Percentiles rank a stretch among this genome's conserved stretches.
phyloP scores from a whole-genome alignment of 2,113 vertebrate genomes.

The Cryptomyrus ogoouensis region DNA sequence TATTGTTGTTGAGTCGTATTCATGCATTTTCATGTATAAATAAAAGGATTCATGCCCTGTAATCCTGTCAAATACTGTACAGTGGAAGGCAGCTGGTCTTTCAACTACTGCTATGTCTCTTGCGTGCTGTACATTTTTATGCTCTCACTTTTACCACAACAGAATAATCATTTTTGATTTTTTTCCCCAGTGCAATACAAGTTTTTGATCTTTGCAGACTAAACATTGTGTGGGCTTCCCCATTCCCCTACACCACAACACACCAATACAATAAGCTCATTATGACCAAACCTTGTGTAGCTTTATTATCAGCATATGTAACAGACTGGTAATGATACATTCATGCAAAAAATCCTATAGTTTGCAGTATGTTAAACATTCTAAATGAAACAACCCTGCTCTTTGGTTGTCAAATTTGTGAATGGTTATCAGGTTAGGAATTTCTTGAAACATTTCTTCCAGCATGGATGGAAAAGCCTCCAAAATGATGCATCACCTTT shows the following conservation, averaged over 20 bases:
- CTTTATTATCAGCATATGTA: not conserved
- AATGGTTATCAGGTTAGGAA: not conserved
- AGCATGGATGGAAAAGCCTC: not conserved
- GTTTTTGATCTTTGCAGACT: not conserved
- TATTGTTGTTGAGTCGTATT: not conserved
- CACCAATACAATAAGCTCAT: not conserved
- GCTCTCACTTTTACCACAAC: not conserved
- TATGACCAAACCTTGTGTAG: not conserved
- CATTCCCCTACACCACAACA: not conserved
- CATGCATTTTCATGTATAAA: not conserved
- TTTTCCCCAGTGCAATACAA: not conserved
- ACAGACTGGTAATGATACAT: not conserved
- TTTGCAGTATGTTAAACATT: not conserved
- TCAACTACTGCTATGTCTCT: not conserved
- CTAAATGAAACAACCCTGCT: not conserved
- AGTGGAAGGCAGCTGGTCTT: not conserved
- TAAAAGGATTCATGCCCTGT: not conserved
- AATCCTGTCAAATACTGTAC: not conserved
- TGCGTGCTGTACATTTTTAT: not conserved
- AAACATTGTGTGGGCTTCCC: not conserved
- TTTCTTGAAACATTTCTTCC: not conserved
- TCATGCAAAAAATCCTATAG: not conserved
- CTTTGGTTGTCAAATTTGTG: not conserved
- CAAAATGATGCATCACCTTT: not conserved
- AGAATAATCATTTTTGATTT: not conserved